Evolutionary conservation across 2,797 vertebrate genomes (phyloP).

Genomic region (Malacoraja senta): DNA sequence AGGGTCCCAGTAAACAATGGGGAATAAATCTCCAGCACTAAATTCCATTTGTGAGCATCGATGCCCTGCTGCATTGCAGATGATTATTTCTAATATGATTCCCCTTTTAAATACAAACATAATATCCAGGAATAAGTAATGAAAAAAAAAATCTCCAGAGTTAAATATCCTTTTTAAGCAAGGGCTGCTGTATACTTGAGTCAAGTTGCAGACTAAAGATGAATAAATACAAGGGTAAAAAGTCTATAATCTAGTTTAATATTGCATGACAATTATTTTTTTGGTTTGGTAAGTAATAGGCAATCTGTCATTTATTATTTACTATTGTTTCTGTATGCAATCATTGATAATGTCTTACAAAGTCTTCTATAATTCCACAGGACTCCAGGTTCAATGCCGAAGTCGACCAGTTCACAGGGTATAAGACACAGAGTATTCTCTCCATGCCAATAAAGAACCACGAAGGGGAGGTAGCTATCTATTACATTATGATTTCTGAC

Average conservation of each 20-base stretch:
- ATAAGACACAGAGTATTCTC: constrained; percentile 91
- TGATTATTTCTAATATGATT: neutral
- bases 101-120: neutral
- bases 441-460: constrained; percentile 98
- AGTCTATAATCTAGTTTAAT: neutral
- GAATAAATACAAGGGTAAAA: neutral
- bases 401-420: constrained; percentile 92
- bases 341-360: neutral
- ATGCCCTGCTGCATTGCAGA: neutral
- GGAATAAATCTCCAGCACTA: neutral
- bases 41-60: neutral
- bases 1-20: neutral
- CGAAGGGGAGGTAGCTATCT: constrained; percentile 74
- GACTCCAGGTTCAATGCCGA: constrained; percentile 93
- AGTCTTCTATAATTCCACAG: constrained; percentile 51
- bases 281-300: no score
- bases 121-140: neutral
- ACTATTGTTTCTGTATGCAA: neutral
- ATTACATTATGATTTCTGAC: neutral
- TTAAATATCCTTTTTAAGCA: neutral
- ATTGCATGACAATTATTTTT: neutral
- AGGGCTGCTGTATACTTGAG: neutral
- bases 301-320: no score
- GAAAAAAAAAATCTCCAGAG: neutral
- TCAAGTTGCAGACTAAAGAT: neutral